Conservation (phyloP, 2,888 invertebrate species). For the Drosophila cyrtoloma region DNA sequence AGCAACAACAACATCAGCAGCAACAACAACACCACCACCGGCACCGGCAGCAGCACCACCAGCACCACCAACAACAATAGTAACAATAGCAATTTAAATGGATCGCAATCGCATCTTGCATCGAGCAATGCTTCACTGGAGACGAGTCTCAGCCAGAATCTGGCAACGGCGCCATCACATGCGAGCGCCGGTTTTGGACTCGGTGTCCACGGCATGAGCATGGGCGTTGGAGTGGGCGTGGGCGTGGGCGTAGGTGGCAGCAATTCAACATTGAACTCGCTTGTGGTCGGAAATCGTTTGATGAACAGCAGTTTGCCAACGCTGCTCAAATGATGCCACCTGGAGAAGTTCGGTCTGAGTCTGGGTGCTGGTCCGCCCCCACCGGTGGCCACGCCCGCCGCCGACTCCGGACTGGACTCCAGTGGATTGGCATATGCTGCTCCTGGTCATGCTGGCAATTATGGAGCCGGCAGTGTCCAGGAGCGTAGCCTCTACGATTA, state of each 20-base stretch:
- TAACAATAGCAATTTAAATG: conserved; percentile 57
- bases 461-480: conserved; percentile 51
- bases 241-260: conserved; percentile 79
- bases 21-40: conserved; percentile 22
- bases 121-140: conserved; percentile 54
- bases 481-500: conserved; percentile 72
- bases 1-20: conserved; percentile 26
- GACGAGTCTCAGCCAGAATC: conserved; percentile 66
- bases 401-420: conserved; percentile 50
- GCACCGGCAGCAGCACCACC: conserved; percentile 15
- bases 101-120: conserved; percentile 52
- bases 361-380: conserved; percentile 70
- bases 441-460: conserved; percentile 44
- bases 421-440: conserved; percentile 31
- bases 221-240: conserved; percentile 72
- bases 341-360: conserved; percentile 80
- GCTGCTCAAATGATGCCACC: conserved; percentile 83
- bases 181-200: conserved; percentile 71
- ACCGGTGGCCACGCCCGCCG: conserved; percentile 63
- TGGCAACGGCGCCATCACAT: conserved; percentile 75
- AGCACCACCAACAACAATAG: conserved; percentile 37
- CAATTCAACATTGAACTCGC: conserved; percentile 78
- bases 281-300: conserved; percentile 82
- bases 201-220: conserved; percentile 74
- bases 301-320: conserved; percentile 82